Conservation (phyloP, 2,797 vertebrate species). For the Sandelia bainsii region DNA sequence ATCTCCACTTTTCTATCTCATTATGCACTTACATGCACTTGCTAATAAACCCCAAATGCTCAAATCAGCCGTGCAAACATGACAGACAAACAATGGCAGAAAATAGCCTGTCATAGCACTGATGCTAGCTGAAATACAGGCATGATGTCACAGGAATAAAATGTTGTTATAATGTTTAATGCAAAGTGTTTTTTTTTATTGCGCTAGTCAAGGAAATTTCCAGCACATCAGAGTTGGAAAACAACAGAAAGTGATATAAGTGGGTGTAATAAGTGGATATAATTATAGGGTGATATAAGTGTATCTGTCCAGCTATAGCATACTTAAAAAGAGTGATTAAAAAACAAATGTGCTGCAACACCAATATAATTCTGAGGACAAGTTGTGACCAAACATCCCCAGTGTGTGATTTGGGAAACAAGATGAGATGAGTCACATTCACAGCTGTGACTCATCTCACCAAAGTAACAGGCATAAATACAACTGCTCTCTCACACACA, state of each 20-base stretch:
- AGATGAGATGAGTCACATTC: slow-evolving; percentile 72
- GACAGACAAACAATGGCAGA: slow-evolving; percentile 31
- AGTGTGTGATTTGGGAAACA: slow-evolving; percentile 48
- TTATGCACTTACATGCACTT: slow-evolving; percentile 59
- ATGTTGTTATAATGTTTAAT: too few species aligned
- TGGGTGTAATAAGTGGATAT: too few species aligned
- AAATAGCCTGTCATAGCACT: slow-evolving; percentile 26
- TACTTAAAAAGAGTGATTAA: not conserved
- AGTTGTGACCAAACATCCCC: slow-evolving; percentile 52
- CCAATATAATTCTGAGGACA: slow-evolving; percentile 7
- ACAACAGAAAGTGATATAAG: too few species aligned
- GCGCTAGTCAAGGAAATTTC: not conserved
- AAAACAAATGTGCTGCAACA: slow-evolving; percentile 12
- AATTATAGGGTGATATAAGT: too few species aligned
- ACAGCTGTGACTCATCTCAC: slow-evolving; percentile 57
- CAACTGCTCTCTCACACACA: slow-evolving; percentile 13
- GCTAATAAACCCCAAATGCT: slow-evolving; percentile 56
- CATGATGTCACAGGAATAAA: slow-evolving; percentile 15
- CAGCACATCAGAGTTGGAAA: not conserved
- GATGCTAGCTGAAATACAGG: not conserved
- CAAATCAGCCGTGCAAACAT: slow-evolving; percentile 58
- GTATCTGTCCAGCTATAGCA: not conserved
- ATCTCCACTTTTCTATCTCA: slow-evolving; percentile 69
- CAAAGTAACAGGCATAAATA: slow-evolving; percentile 39
- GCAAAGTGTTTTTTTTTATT: too few species aligned